Evolutionary conservation across 2,888 invertebrate species (phyloP).

Genomic region (Pachydiplax longipennis): DNA sequence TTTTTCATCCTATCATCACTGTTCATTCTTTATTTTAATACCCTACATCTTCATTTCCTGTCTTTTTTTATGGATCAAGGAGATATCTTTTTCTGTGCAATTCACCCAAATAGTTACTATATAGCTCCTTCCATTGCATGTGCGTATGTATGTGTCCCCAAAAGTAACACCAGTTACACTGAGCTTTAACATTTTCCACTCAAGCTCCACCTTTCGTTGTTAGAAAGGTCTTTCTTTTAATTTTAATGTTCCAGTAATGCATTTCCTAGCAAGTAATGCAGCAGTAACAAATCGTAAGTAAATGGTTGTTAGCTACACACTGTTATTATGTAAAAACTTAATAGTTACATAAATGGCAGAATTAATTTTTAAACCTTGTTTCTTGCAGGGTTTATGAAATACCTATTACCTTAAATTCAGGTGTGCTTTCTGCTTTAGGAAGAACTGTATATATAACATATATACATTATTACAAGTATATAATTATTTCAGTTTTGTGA

Average conservation of each 20-base stretch:
- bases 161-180: not conserved
- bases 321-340: not conserved
- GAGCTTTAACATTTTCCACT: not conserved
- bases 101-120: not conserved
- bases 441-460: not conserved
- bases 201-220: not conserved
- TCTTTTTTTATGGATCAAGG: not conserved
- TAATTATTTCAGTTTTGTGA: not conserved
- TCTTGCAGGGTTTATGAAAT: not conserved
- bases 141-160: not conserved
- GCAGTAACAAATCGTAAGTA: not conserved
- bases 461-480: not conserved
- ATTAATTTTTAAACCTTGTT: not conserved
- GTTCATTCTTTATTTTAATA: not conserved
- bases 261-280: not conserved
- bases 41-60: not conserved
- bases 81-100: not conserved
- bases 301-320: not conserved
- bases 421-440: constrained; percentile 5
- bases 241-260: not conserved
- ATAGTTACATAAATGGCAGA: not conserved
- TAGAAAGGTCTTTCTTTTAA: not conserved
- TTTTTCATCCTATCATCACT: not conserved
- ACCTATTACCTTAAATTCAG: not conserved
- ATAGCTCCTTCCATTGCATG: not conserved